These are phyloP conservation scores for Drosophila subsilvestris DNA, from an alignment of 2,888 invertebrate species.

Conservation along the genomic window DNA sequence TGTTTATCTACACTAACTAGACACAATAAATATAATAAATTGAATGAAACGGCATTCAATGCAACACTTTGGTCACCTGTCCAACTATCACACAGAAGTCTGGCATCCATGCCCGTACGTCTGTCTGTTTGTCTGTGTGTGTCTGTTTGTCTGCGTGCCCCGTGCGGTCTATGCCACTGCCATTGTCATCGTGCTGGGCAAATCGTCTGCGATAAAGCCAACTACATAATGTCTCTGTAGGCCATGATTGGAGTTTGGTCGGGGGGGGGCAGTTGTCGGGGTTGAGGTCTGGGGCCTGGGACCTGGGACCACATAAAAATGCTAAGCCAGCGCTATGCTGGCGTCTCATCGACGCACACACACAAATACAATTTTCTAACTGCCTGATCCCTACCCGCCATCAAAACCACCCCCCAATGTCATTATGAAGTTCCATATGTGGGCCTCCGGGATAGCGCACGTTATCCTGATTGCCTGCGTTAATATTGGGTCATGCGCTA, in stretches of 20 bases:
- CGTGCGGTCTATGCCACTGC: slow-evolving; percentile 59
- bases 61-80: too few species aligned
- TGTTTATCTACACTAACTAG: too few species aligned
- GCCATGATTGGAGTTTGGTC: slow-evolving; percentile 32
- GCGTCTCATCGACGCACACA: slow-evolving; percentile 61
- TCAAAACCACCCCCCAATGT: not conserved
- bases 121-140: not conserved
- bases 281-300: too few species aligned
- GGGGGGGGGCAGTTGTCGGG: not conserved
- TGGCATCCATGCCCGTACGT: too few species aligned
- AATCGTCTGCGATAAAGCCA: slow-evolving; percentile 80
- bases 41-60: too few species aligned
- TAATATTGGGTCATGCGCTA: slow-evolving; percentile 59
- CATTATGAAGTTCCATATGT: slow-evolving; percentile 19
- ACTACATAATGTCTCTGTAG: slow-evolving; percentile 77
- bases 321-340: slow-evolving; percentile 73
- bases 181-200: slow-evolving; percentile 70
- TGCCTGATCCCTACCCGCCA: slow-evolving; percentile 15
- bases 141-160: slow-evolving; percentile 13
- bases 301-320: slow-evolving; percentile 71
- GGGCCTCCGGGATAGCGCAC: slow-evolving; percentile 61
- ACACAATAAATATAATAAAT: too few species aligned
- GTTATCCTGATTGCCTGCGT: slow-evolving; percentile 74
- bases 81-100: too few species aligned
- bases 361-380: slow-evolving; percentile 39